Evolutionary conservation across 1,140 invertebrate species (phyloP).

Genomic region (Bombus sylvicola): DNA sequence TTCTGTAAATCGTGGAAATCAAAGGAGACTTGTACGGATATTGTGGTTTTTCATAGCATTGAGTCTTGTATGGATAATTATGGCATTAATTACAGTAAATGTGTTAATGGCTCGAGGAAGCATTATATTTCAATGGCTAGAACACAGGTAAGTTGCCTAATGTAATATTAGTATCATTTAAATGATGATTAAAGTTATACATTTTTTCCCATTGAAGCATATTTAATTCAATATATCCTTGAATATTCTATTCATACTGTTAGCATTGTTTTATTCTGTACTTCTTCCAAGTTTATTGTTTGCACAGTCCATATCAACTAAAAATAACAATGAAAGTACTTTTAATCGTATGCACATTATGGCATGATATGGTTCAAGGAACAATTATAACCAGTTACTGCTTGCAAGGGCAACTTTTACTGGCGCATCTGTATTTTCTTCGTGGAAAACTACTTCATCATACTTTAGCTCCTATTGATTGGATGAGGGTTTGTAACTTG

Average conservation of each 20-base stretch:
- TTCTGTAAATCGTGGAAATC: conserved; percentile 86
- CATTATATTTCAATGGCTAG: conserved; percentile 86
- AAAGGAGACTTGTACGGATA: conserved; percentile 86
- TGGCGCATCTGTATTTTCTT: conserved; percentile 88
- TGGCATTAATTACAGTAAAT: conserved; percentile 86
- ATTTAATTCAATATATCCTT: neutral
- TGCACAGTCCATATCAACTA: conserved; percentile 82
- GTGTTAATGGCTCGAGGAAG: conserved; percentile 86
- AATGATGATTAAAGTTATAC: neutral
- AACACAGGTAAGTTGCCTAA: conserved; percentile 72
- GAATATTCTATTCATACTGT: conserved; percentile 2
- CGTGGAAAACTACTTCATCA: conserved; percentile 88
- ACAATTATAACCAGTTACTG: conserved; percentile 91
- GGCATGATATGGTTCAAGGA: conserved; percentile 90
- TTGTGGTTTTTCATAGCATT: conserved; percentile 88
- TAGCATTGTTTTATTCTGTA: neutral
- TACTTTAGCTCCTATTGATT: conserved; percentile 87
- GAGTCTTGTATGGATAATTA: conserved; percentile 86
- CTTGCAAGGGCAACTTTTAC: conserved; percentile 89
- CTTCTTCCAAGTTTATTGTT: conserved; percentile 51
- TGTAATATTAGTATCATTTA: neutral
- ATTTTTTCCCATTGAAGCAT: conserved; percentile 8
- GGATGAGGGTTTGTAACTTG: conserved; percentile 87
- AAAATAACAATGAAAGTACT: conserved; percentile 84
- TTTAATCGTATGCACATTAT: conserved; percentile 87